A percentile compares a stretch with the other conserved stretches of the same genome.
phyloP scores from a whole-genome alignment of 2,113 vertebrate genomes.

The Ammodytes dubius region DNA sequence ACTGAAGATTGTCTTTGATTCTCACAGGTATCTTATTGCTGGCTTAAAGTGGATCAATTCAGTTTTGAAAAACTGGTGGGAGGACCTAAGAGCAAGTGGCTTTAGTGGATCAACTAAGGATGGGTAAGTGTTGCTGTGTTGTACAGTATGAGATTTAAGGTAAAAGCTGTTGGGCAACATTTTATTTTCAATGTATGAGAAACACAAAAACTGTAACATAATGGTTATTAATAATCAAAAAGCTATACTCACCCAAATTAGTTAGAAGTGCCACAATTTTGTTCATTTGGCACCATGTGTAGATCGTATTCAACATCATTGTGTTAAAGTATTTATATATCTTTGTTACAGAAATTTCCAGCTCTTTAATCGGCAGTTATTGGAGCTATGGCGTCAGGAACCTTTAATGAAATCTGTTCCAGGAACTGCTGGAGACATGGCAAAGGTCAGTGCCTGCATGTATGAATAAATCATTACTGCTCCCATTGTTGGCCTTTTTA shows the following conservation, averaged over 20 bases:
- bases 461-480: conserved; percentile 4
- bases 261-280: neutral
- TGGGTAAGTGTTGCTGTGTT: conserved; percentile 51
- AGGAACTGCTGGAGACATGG: conserved; percentile 89
- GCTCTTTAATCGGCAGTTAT: conserved; percentile 89
- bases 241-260: neutral
- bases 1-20: neutral
- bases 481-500: neutral
- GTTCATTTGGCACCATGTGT: neutral
- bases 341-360: conserved; percentile 86
- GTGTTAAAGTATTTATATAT: neutral
- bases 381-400: conserved; percentile 89
- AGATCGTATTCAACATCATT: neutral
- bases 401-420: conserved; percentile 87
- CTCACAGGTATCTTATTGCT: conserved; percentile 89
- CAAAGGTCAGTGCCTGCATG: conserved; percentile 85
- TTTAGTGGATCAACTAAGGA: conserved; percentile 82
- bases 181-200: neutral
- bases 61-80: conserved; percentile 92
- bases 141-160: neutral
- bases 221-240: neutral
- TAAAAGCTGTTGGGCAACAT: neutral
- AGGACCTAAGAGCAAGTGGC: conserved; percentile 86
- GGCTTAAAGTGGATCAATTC: conserved; percentile 93
- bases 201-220: neutral